Evolutionary conservation across 2,113 vertebrate genomes (phyloP).

Genomic region (Microcebus murinus): DNA sequence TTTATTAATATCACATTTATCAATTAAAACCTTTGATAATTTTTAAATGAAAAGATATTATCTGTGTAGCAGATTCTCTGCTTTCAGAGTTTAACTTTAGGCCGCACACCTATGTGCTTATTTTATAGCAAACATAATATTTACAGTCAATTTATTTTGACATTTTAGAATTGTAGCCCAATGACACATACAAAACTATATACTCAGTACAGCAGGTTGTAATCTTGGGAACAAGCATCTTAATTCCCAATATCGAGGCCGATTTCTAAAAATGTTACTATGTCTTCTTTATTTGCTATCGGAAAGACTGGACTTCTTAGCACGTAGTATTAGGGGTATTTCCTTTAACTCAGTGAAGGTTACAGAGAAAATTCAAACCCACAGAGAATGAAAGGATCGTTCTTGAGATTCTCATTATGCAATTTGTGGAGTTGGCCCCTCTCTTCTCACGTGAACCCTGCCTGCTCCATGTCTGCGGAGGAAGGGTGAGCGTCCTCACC

Average conservation of each 20-base stretch:
- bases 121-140: background rate
- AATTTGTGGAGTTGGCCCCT: too few species aligned
- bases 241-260: background rate
- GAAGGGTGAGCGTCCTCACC: accelerated
- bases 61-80: background rate
- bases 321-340: background rate
- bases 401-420: background rate
- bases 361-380: background rate
- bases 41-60: slow-evolving; percentile 17
- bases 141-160: background rate
- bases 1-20: background rate
- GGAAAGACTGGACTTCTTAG: background rate
- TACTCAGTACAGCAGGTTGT: background rate
- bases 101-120: background rate
- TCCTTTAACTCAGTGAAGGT: background rate
- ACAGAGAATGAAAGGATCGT: background rate
- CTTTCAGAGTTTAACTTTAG: background rate
- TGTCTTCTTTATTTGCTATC: background rate
- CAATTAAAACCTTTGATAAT: background rate
- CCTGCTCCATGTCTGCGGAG: accelerated
- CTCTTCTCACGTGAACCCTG: background rate
- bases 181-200: background rate
- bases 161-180: background rate
- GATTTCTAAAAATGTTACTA: background rate
- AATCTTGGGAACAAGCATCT: background rate